Evolutionary conservation across 2,113 vertebrate genomes (phyloP).

Genomic region (Takifugu bimaculatus): DNA sequence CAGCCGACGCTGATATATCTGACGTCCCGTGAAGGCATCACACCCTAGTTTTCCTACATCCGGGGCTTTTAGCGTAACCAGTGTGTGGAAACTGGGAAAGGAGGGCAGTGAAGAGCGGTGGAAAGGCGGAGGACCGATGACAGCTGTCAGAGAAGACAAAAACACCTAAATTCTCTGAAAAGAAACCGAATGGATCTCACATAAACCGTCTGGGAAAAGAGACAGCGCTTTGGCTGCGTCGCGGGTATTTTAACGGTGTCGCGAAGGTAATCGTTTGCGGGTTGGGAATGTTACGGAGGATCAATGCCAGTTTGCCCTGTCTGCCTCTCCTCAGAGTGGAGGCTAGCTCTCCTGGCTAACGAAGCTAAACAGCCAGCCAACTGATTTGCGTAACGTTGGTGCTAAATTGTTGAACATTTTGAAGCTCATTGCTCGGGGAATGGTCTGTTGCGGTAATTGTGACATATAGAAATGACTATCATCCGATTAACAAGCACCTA

Average conservation of each 20-base stretch:
- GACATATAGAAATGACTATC: not conserved
- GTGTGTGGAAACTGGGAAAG: slow-evolving; percentile 46
- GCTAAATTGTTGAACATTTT: not conserved
- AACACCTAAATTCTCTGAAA: slow-evolving; percentile 37
- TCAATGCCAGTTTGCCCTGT: slow-evolving; percentile 51
- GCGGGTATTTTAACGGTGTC: slow-evolving; percentile 16
- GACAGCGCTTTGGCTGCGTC: slow-evolving; percentile 11
- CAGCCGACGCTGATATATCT: not conserved
- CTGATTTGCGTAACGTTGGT: slow-evolving; percentile 18
- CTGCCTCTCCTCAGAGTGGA: slow-evolving; percentile 38
- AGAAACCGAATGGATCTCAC: slow-evolving; percentile 43
- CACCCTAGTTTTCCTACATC: slow-evolving; percentile 62
- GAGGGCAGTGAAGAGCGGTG: slow-evolving; percentile 39
- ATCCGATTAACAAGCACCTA: not conserved
- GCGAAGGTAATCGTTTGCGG: slow-evolving; percentile 32
- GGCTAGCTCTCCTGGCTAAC: slow-evolving; percentile 51
- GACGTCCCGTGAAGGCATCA: slow-evolving; percentile 48
- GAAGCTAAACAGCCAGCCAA: slow-evolving; percentile 48
- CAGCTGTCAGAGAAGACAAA: slow-evolving; percentile 72
- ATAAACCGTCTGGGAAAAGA: slow-evolving; percentile 22
- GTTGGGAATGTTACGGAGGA: slow-evolving; percentile 24
- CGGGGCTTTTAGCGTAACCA: slow-evolving; percentile 46
- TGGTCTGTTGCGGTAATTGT: slow-evolving; percentile 6
- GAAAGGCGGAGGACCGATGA: slow-evolving; percentile 60
- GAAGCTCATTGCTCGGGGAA: not conserved